Percentiles rank a stretch among this genome's conserved stretches.
These are phyloP conservation scores for Meriones unguiculatus DNA, from an alignment of 2,113 vertebrate species.

Conservation along the genomic window DNA sequence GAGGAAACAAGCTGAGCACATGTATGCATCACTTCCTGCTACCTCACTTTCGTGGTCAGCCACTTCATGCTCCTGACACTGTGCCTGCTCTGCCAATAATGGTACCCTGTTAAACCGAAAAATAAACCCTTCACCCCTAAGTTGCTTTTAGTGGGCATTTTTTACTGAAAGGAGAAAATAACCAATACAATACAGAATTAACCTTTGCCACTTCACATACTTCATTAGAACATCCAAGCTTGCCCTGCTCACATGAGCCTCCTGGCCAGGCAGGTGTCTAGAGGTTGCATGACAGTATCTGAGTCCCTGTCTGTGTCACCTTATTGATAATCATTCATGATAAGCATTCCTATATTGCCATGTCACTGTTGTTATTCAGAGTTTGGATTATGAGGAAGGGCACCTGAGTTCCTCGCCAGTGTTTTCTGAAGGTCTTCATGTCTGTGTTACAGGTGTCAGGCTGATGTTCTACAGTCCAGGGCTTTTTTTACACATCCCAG, in stretches of 20 bases:
- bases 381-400: not conserved
- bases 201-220: not conserved
- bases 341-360: too few species aligned
- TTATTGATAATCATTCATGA: too few species aligned
- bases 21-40: not conserved
- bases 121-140: not conserved
- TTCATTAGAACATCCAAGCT: not conserved
- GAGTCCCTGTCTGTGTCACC: too few species aligned
- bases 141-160: not conserved
- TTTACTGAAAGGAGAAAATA: not conserved
- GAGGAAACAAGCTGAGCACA: not conserved
- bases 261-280: not conserved
- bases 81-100: not conserved
- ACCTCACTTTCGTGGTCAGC: not conserved
- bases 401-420: not conserved
- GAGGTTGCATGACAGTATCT: not conserved
- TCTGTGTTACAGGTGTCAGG: not conserved
- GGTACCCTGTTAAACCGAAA: not conserved
- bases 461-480: not conserved
- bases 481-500: not conserved
- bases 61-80: not conserved
- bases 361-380: too few species aligned
- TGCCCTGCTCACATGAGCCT: rapidly evolving
- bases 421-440: not conserved
- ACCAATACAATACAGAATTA: not conserved